Evolutionary conservation across 1,140 invertebrate genomes (phyloP).

Genomic region (Microvelia longipes): DNA sequence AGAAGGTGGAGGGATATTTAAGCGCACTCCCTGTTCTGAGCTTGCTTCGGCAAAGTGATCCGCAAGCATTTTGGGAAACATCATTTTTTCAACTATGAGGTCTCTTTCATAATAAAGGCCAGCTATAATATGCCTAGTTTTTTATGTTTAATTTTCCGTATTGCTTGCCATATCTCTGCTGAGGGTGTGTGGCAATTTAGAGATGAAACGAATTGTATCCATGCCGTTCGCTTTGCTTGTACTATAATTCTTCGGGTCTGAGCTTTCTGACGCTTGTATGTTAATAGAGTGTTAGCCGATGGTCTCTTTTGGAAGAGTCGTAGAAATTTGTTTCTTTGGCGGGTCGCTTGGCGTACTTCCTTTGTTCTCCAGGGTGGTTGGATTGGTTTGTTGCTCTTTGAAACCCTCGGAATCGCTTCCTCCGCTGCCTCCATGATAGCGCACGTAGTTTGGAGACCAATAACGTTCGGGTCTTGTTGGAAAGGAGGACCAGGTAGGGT

Average conservation of each 20-base stretch:
- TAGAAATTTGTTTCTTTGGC: neutral
- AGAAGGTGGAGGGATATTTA: neutral
- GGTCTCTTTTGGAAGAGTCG: neutral
- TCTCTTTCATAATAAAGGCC: neutral
- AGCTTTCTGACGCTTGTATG: neutral
- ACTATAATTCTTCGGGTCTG: neutral
- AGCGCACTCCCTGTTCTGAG: neutral
- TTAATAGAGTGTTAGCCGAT: neutral
- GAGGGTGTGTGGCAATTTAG: neutral
- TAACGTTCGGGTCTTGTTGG: too few relatives aligned
- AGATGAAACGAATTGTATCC: neutral
- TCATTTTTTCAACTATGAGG: neutral
- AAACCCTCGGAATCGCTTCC: neutral
- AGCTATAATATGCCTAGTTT: neutral
- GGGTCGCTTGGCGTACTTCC: neutral
- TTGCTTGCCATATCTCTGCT: neutral
- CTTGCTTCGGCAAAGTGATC: neutral
- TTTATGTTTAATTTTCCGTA: neutral
- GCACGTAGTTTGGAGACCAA: too few relatives aligned
- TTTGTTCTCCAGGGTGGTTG: neutral
- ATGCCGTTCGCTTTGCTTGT: neutral
- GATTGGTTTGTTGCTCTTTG: neutral
- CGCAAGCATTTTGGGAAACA: neutral
- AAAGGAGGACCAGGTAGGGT: too few relatives aligned
- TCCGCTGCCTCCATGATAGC: neutral